phyloP scores from a whole-genome alignment of 2,888 invertebrate species.

The Baccha elongata region DNA sequence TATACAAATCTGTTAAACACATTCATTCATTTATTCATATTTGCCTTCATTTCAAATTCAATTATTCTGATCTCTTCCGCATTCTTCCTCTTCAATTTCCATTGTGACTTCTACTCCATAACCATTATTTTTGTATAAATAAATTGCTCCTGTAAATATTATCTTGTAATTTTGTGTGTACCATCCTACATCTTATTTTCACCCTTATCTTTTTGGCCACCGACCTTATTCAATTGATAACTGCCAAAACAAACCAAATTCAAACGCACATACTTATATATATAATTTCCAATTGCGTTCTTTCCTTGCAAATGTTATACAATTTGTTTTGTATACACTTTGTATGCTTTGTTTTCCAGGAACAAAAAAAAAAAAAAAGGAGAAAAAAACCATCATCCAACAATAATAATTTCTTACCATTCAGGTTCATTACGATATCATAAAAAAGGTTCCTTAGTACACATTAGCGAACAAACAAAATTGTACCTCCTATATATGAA shows the following conservation, averaged over 20 bases:
- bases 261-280: too few species aligned
- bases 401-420: constrained; percentile 67
- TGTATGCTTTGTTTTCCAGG: background rate
- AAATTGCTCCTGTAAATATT: constrained; percentile 57
- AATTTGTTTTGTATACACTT: too few species aligned
- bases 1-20: constrained; percentile 24
- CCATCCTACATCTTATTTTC: constrained; percentile 20
- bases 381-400: constrained; percentile 49
- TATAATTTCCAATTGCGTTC: constrained; percentile 62
- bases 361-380: constrained; percentile 17
- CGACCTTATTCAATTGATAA: constrained; percentile 59
- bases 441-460: constrained; percentile 70
- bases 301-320: constrained; percentile 18
- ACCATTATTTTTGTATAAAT: constrained; percentile 37
- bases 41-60: constrained; percentile 44
- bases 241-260: constrained; percentile 61
- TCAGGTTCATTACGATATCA: constrained; percentile 69
- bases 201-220: background rate
- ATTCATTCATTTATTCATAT: constrained; percentile 14
- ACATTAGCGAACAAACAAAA: constrained; percentile 66
- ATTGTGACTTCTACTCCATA: constrained; percentile 38
- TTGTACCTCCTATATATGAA: constrained; percentile 40
- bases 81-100: constrained; percentile 3
- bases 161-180: constrained; percentile 56
- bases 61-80: constrained; percentile 38